Percentiles rank a stretch among this genome's conserved stretches.
Conservation (phyloP, 35 echinoderm and acorn worm species). For the Apostichopus parvimensis region DNA sequence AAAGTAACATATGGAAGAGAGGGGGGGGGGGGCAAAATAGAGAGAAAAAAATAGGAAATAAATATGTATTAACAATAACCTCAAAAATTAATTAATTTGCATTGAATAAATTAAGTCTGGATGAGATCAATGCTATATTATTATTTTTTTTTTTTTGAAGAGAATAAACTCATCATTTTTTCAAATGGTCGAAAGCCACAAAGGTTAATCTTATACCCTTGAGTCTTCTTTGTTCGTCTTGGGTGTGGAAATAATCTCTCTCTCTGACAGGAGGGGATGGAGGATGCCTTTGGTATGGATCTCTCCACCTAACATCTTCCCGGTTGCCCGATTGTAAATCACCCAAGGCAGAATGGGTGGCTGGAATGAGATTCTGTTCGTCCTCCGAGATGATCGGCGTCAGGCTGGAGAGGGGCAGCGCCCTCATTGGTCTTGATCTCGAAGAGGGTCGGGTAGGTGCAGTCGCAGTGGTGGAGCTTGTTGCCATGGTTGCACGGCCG, state of each 20-base stretch:
- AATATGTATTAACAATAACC: no score
- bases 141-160: no score
- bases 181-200: no score
- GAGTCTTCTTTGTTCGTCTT: not conserved
- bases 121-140: no score
- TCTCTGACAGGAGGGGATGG: conserved; percentile 90
- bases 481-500: conserved; percentile 96
- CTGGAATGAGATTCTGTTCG: conserved; percentile 54
- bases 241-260: not conserved
- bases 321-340: not conserved
- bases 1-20: not conserved
- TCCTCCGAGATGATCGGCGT: conserved; percentile 84
- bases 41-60: no score
- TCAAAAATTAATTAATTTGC: no score
- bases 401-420: conserved; percentile 66
- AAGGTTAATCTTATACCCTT: not conserved
- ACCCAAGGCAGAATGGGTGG: not conserved
- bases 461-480: conserved; percentile 61
- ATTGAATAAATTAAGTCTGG: no score
- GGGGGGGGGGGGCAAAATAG: no score
- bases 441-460: conserved; percentile 53
- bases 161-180: no score
- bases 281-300: conserved; percentile 79
- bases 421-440: conserved; percentile 79
- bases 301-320: conserved; percentile 68